These are phyloP conservation scores for Calliphora vomitoria DNA, from an alignment of 2,888 invertebrate species.

Conservation along the genomic window DNA sequence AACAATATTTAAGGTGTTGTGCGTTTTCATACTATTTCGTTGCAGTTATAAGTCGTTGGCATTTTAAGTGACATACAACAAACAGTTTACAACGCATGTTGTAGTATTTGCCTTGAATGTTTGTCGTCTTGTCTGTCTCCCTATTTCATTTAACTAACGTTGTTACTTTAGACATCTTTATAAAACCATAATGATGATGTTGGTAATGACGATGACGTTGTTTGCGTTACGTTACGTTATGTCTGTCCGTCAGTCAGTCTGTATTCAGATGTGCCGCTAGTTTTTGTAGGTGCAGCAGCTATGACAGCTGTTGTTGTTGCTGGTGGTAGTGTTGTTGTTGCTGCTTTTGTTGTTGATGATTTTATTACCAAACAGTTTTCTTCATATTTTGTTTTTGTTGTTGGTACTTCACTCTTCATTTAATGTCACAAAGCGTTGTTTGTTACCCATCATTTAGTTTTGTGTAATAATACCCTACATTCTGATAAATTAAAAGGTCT, in stretches of 20 bases:
- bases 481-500: background rate
- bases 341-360: constrained; percentile 52
- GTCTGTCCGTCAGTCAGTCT: background rate
- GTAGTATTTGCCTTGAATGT: background rate
- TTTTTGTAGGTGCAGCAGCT: constrained; percentile 13
- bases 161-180: constrained; percentile 50
- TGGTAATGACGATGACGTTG: background rate
- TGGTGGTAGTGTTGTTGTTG: constrained; percentile 17
- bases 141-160: constrained; percentile 38
- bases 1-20: constrained; percentile 47
- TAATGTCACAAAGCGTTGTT: constrained; percentile 52
- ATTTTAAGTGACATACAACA: constrained; percentile 70
- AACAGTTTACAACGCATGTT: constrained; percentile 52
- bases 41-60: constrained; percentile 57
- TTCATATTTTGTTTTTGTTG: constrained; percentile 21
- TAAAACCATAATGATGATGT: constrained; percentile 38
- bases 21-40: constrained; percentile 31
- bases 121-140: background rate
- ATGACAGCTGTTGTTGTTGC: constrained; percentile 12
- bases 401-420: constrained; percentile 53
- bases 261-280: background rate
- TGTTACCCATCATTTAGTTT: constrained; percentile 19
- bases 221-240: background rate
- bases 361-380: constrained; percentile 63
- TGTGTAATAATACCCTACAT: constrained; percentile 14